A percentile compares a stretch with the other conserved stretches of the same genome.
These are phyloP conservation scores for Alviniconcha marisindica DNA, from an alignment of 1,140 invertebrate species.

Conservation along the genomic window DNA sequence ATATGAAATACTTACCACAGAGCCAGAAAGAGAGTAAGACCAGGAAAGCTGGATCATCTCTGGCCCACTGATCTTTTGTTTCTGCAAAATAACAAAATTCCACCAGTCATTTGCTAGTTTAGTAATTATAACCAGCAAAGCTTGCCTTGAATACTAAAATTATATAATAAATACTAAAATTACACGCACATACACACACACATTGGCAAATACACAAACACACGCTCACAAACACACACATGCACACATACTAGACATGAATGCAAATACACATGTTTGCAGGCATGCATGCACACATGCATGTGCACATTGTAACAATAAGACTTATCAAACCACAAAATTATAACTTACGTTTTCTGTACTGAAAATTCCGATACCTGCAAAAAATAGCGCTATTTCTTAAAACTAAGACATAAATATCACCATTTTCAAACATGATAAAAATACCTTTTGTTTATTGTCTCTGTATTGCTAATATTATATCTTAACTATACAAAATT, in stretches of 20 bases:
- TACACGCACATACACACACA: too few species aligned
- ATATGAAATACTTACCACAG: constrained; percentile 85
- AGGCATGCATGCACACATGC: neutral
- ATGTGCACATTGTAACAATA: neutral
- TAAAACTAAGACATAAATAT: too few species aligned
- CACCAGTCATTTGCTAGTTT: neutral
- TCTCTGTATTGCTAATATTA: too few species aligned
- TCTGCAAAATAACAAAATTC: constrained; percentile 83
- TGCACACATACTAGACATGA: too few species aligned
- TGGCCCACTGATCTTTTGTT: constrained; percentile 98
- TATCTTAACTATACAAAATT: too few species aligned
- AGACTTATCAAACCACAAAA: too few species aligned
- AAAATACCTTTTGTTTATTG: too few species aligned
- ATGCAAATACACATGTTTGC: too few species aligned
- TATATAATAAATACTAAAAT: too few species aligned
- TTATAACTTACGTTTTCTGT: constrained; percentile 97
- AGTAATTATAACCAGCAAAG: neutral
- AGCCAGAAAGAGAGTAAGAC: constrained; percentile 93
- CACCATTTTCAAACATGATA: too few species aligned
- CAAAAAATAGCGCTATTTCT: constrained; percentile 35
- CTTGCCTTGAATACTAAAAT: too few species aligned
- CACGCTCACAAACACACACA: neutral
- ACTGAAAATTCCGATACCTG: constrained; percentile 94
- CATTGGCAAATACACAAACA: neutral
- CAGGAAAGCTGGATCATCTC: constrained; percentile 99